These are phyloP conservation scores for Lepidotrigona ventralis DNA, from an alignment of 1,140 invertebrate genomes.

Conservation along the genomic window DNA sequence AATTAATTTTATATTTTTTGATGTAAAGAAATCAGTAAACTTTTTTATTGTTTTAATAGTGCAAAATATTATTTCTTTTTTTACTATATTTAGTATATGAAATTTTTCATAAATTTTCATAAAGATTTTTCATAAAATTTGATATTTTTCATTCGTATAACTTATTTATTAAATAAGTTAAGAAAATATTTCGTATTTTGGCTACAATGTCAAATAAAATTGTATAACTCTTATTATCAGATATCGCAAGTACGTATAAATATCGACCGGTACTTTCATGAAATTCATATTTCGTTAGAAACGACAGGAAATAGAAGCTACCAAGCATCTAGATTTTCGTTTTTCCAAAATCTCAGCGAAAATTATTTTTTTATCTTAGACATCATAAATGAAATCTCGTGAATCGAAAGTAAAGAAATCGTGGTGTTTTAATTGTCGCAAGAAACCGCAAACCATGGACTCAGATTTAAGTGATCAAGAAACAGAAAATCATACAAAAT, in stretches of 20 bases:
- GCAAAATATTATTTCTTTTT: background rate
- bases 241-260: slow-evolving; percentile 15
- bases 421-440: slow-evolving; percentile 43
- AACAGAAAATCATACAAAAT: background rate
- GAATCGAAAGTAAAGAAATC: slow-evolving; percentile 26
- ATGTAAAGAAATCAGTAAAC: background rate
- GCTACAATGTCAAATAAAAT: background rate
- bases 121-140: background rate
- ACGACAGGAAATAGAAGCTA: background rate
- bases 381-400: slow-evolving; percentile 31
- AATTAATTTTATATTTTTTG: background rate
- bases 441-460: slow-evolving; percentile 56
- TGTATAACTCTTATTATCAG: slow-evolving; percentile 41
- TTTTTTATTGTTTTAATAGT: background rate
- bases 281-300: background rate
- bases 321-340: background rate
- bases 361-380: slow-evolving; percentile 5
- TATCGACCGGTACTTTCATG: slow-evolving; percentile 16
- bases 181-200: background rate
- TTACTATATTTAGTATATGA: background rate
- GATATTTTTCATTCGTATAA: background rate
- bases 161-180: background rate
- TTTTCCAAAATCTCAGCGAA: background rate
- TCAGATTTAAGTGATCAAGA: slow-evolving; percentile 62
- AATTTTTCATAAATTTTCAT: background rate